Base-by-base conservation (phyloP, 2,113 vertebrate species). In the Dinomys branickii region DNA sequence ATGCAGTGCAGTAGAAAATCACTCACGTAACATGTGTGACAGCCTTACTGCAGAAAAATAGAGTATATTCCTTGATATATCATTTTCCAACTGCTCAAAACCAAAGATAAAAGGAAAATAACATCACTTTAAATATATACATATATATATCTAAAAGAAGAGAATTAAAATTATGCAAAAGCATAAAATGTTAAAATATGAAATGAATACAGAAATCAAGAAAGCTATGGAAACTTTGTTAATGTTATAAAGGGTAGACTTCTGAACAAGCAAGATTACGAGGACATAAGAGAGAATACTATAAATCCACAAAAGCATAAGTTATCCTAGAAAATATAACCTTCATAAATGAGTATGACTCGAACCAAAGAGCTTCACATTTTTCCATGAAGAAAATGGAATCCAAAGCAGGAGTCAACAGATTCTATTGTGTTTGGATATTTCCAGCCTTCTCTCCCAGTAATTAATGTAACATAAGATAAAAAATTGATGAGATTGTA, bases 401-500 rank as follows among this genome's bases (percentile, higher is more conserved):
- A 47, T 14, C 13, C 41, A 77, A 28, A 71, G 10, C 13, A 84
- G 38, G 94, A 84, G 85, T 22, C 19, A 33, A 61, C 5, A n/a
- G 30, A n/a, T n/a, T n/a, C n/a, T n/a, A n/a, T 63, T 86, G 28
- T 50, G 30, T 81, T 65, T 90, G 17, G 20, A 77, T 1, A 94
- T n/a, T 26, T 88, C 35, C 78, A 85, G 16, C 47, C 1, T 81
- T n/a, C 58, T 90, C 28, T 87, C 30, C 87, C 58, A 81, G 47
- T 73, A 65, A 89, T 8, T 88, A 10, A 89, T 13, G 71, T n/a
- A 41, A 85, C 14, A 92, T 89, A 3, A 71, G 9, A 54, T 22
- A 96, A 93, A 90, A 71, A 59, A 89, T 50, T 33, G 71, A 8
- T 38, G 83, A 85, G 35, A 94, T 71, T 80, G 85, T 58, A 75